Evolutionary conservation across 1,140 invertebrate genomes (phyloP).

Genomic region (Drosophila grimshawi): DNA sequence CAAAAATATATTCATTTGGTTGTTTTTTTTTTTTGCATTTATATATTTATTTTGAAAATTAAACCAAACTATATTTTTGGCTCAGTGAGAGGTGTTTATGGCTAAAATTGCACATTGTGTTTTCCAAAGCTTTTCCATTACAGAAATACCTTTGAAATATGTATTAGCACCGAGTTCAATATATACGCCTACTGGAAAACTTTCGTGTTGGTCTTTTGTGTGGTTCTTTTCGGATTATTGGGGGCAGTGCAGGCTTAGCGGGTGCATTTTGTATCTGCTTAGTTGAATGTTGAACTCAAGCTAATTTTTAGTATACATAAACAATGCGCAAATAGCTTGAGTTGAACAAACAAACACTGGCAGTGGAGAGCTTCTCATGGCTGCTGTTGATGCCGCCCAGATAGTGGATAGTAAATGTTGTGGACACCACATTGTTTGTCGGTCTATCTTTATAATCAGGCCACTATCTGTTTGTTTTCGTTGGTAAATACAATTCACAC

Average conservation of each 20-base stretch:
- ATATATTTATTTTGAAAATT: neutral
- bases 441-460: conserved; percentile 62
- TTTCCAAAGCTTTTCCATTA: neutral
- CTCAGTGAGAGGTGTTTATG: neutral
- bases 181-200: neutral
- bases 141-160: conserved; percentile 5
- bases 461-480: conserved; percentile 58
- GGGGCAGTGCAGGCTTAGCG: conserved; percentile 1
- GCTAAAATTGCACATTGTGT: neutral
- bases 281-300: conserved; percentile 2
- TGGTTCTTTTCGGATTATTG: conserved; percentile 16
- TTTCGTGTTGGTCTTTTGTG: conserved; percentile 4
- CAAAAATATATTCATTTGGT: no score
- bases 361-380: conserved; percentile 10
- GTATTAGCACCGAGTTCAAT: neutral
- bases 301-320: conserved; percentile 19
- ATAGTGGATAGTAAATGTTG: conserved; percentile 15
- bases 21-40: neutral
- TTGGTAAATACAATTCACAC: conserved; percentile 56
- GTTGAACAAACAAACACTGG: conserved; percentile 14
- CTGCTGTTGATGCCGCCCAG: conserved; percentile 4
- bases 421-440: conserved; percentile 38
- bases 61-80: no score
- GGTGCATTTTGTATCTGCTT: conserved; percentile 22
- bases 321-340: conserved; percentile 18